Base-by-base conservation (phyloP, 2,797 vertebrate species). In the Miichthys miiuy region DNA sequence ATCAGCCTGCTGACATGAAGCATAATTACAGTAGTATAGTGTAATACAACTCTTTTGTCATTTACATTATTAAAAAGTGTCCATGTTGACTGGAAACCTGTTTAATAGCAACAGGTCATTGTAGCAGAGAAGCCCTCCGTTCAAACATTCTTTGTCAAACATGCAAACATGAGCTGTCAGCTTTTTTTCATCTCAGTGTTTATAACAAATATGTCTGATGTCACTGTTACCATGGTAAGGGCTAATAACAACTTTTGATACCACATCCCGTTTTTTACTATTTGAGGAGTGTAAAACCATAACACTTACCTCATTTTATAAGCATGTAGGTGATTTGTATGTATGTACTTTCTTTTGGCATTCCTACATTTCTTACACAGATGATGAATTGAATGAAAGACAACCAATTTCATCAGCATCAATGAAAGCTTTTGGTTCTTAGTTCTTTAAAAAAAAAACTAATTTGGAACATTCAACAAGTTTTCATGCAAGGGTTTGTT, bases 301-400 rank as follows among this genome's bases (percentile, higher is more conserved):
- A 17, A 58, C 34, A 54, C 46, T 30, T 60, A 44, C 18, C 46
- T 77, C 14, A 70, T 57, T 56, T 41, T 23, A 60, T 4, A 62
- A 71, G 13, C 54, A 81, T 34, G 34, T 14, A 67, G 50, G 50
- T 27, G 21, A 71, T 54, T 34, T 34, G 7, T 34, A 34, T 34
- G 1, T 34, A 34, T 34, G 34, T 34, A 34, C 11, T 67, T 38
- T 41, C 23, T 50, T 46, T 51, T 38, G 27, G 21, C 21, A 56
- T 51, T 34, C 3, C 41, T 11, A n/a, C 0, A 6, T 23, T 46
- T 68, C n/a, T 5, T 17, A 62, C 23, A 38, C 27, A 27, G 50
- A 48, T 14, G 6, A 55, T 68, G 12, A 50, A 23, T 20, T 23
- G 30, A 34, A 34, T 34, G 30, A 7, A 34, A 34, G 7, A 34